phyloP scores from a whole-genome alignment of 2,888 invertebrate species.

The Leptopterna dolabrata region DNA sequence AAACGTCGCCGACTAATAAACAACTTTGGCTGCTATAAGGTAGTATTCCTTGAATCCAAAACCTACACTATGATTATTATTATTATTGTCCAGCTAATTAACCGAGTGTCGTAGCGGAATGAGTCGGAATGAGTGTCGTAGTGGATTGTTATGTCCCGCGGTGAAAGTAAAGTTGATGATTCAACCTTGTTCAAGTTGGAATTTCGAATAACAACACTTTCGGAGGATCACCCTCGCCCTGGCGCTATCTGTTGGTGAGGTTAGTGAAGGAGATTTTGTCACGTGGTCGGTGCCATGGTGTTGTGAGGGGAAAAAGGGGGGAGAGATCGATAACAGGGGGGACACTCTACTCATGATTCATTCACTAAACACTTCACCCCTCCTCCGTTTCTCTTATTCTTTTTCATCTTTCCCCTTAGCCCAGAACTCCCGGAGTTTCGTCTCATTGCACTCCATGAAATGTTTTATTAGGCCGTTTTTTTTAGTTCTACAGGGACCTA shows the following conservation, averaged over 20 bases:
- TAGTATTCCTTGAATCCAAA: too few species aligned
- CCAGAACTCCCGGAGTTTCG: background rate
- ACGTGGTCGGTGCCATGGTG: slow-evolving; percentile 4
- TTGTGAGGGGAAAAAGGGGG: background rate
- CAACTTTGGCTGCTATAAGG: too few species aligned
- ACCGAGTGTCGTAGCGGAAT: too few species aligned
- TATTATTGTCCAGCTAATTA: too few species aligned
- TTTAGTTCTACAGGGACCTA: too few species aligned
- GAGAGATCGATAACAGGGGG: slow-evolving; percentile 21
- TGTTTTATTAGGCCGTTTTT: background rate
- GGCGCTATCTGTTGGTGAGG: slow-evolving; percentile 34
- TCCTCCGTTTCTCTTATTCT: background rate
- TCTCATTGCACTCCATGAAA: background rate
- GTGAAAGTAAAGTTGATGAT: too few species aligned
- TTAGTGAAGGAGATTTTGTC: slow-evolving; percentile 17
- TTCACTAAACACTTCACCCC: slow-evolving; percentile 44
- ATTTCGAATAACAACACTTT: too few species aligned
- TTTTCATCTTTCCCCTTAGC: background rate
- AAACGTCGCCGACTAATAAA: too few species aligned
- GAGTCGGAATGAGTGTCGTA: too few species aligned
- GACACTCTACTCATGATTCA: slow-evolving; percentile 39
- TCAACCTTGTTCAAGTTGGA: too few species aligned
- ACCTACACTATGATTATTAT: too few species aligned
- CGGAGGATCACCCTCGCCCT: background rate
- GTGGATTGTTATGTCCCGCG: too few species aligned